Conservation (phyloP, 2,797 vertebrate species). For the Trematomus bernacchii region DNA sequence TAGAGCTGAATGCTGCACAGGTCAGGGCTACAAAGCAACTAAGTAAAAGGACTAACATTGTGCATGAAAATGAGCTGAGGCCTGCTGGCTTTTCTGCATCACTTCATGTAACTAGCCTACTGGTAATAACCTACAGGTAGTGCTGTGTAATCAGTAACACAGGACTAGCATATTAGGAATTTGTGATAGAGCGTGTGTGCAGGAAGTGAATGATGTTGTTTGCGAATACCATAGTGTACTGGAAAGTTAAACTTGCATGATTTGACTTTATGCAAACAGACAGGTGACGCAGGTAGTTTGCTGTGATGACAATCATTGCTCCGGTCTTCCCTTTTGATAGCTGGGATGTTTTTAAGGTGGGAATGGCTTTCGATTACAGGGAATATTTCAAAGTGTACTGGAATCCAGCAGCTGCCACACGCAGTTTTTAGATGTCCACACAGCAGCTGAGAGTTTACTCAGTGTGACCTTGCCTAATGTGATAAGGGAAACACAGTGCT, state of each 20-base stretch:
- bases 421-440: conserved; percentile 39
- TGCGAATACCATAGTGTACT: conserved; percentile 18
- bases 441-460: conserved; percentile 75
- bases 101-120: neutral
- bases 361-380: neutral
- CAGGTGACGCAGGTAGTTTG: neutral
- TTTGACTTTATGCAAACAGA: conserved; percentile 79
- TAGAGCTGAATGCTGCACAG: conserved; percentile 57
- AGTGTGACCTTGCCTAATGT: conserved; percentile 73
- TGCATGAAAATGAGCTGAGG: conserved; percentile 16
- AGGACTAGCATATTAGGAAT: conserved; percentile 1
- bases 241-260: conserved; percentile 42
- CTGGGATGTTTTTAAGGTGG: neutral
- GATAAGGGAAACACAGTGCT: conserved; percentile 74
- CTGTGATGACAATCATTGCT: neutral
- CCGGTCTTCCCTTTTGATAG: neutral
- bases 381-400: conserved; percentile 13
- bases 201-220: conserved; percentile 29
- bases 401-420: conserved; percentile 54
- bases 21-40: conserved; percentile 45
- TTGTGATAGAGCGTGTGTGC: conserved; percentile 11
- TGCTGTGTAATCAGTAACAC: conserved; percentile 21
- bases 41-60: conserved; percentile 16
- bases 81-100: conserved; percentile 15
- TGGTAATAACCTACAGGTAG: conserved; percentile 27